A percentile compares a stretch with the other conserved stretches of the same genome.
Conservation (phyloP, 2,797 vertebrate species). For the Amazonetta brasiliensis region DNA sequence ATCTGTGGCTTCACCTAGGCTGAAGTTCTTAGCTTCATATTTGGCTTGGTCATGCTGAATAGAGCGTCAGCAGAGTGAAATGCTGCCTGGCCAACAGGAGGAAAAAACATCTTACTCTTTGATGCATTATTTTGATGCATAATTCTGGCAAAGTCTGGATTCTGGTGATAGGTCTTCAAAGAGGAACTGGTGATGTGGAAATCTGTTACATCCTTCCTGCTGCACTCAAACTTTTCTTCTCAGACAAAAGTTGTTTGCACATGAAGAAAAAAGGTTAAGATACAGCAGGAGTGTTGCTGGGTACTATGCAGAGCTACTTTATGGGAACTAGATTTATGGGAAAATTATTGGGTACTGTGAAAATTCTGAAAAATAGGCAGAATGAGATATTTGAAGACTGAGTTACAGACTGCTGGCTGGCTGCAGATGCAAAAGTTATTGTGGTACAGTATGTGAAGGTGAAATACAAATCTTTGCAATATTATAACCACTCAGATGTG, state of each 20-base stretch:
- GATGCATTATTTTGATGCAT: not conserved
- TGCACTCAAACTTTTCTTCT: not conserved
- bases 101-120: not conserved
- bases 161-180: not conserved
- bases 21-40: not conserved
- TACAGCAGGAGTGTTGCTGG: not conserved
- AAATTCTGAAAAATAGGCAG: not conserved
- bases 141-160: not conserved
- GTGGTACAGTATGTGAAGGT: not conserved
- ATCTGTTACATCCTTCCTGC: not conserved
- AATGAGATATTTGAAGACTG: not conserved
- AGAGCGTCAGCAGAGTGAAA: not conserved
- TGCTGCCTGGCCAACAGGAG: not conserved
- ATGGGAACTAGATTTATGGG: not conserved
- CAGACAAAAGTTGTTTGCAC: not conserved
- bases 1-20: not conserved
- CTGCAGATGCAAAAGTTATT: not conserved
- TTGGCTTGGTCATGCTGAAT: not conserved
- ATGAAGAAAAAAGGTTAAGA: not conserved
- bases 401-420: not conserved
- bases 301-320: not conserved
- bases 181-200: not conserved
- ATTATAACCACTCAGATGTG: not conserved
- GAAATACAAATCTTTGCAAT: not conserved
- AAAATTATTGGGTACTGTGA: not conserved